Conservation (phyloP, 2,888 invertebrate species). For the Torymus aiolomorphi region DNA sequence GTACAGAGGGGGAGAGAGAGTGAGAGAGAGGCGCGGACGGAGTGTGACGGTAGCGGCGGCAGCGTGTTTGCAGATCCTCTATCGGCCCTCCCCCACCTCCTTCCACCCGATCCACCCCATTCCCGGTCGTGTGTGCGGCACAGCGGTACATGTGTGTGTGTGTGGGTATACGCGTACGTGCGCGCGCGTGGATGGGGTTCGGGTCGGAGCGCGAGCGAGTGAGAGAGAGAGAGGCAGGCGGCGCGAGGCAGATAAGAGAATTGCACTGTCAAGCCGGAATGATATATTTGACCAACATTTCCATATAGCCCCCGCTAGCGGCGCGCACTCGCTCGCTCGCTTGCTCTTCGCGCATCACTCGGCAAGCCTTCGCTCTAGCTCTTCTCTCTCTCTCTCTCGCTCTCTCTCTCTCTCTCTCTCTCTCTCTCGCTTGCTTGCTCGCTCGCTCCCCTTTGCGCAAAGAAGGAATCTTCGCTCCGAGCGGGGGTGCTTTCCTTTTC, state of each 20-base stretch:
- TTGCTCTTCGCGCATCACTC: slow-evolving; percentile 62
- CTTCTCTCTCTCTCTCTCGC: slow-evolving; percentile 54
- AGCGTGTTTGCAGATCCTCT: slow-evolving; percentile 69
- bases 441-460: slow-evolving; percentile 59
- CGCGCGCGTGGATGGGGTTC: slow-evolving; percentile 55
- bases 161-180: slow-evolving; percentile 48
- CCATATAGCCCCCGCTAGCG: slow-evolving; percentile 57
- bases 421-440: slow-evolving; percentile 60
- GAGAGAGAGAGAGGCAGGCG: slow-evolving; percentile 58
- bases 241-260: slow-evolving; percentile 84
- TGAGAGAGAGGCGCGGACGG: slow-evolving; percentile 63
- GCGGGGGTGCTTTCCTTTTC: slow-evolving; percentile 16
- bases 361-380: slow-evolving; percentile 56
- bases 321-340: slow-evolving; percentile 33
- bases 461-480: slow-evolving; percentile 38
- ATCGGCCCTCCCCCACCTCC: slow-evolving; percentile 77
- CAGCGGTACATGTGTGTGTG: slow-evolving; percentile 51
- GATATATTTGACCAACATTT: slow-evolving; percentile 88
- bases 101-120: slow-evolving; percentile 75
- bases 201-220: slow-evolving; percentile 52
- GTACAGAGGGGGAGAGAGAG: slow-evolving; percentile 44
- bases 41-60: slow-evolving; percentile 60
- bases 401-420: slow-evolving; percentile 57
- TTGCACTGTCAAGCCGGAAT: slow-evolving; percentile 93
- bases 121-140: slow-evolving; percentile 51